phyloP scores from a whole-genome alignment of 2,113 vertebrate species.

The Variabilichromis moorii region DNA sequence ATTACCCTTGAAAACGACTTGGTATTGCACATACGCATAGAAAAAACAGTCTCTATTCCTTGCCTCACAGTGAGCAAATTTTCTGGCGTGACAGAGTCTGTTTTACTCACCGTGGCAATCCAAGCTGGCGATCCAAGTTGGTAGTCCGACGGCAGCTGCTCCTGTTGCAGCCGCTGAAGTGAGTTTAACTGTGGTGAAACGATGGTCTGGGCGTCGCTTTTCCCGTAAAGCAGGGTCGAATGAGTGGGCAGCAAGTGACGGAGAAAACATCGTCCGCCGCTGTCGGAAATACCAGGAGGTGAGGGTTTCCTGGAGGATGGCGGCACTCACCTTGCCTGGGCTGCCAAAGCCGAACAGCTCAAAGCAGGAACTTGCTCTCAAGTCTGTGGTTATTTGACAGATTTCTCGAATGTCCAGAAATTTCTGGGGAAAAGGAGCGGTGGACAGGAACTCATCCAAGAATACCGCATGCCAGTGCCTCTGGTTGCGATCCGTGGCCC shows the following conservation, averaged over 20 bases:
- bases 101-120: background rate
- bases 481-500: background rate
- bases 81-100: background rate
- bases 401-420: background rate
- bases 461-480: background rate
- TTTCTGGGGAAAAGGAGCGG: background rate
- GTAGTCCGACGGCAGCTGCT: background rate
- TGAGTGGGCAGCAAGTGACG: background rate
- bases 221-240: background rate
- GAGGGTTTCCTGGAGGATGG: background rate
- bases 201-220: background rate
- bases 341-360: background rate
- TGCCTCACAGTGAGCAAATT: rapidly evolving
- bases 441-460: background rate
- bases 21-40: background rate
- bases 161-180: background rate
- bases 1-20: background rate
- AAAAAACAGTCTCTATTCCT: background rate
- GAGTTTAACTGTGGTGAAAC: background rate
- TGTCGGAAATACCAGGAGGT: background rate
- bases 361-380: background rate
- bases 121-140: background rate
- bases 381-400: background rate
- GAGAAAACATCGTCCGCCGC: background rate
- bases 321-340: background rate